These are phyloP conservation scores for Anguilla anguilla DNA, from an alignment of 2,797 vertebrate species.

Conservation along the genomic window DNA sequence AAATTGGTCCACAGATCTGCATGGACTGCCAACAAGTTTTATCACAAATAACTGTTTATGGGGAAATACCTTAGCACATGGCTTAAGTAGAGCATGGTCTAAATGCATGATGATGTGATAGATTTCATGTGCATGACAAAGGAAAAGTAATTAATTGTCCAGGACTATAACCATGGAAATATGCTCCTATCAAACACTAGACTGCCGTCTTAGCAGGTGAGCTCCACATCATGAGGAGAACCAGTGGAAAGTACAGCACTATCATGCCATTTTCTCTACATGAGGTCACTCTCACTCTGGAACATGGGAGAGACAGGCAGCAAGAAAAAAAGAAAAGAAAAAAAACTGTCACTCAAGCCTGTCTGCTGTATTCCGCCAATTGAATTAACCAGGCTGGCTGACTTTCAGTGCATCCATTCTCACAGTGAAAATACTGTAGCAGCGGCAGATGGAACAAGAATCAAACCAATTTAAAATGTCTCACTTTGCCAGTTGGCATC, in stretches of 20 bases:
- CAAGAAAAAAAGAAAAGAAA: not conserved
- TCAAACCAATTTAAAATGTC: conserved; percentile 69
- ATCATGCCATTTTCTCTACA: not conserved
- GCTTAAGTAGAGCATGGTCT: not conserved
- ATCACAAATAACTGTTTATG: conserved; percentile 29
- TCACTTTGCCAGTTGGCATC: conserved; percentile 71
- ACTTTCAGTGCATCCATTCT: conserved; percentile 46
- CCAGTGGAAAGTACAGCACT: not conserved
- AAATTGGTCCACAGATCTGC: conserved; percentile 41
- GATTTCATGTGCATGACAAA: not conserved
- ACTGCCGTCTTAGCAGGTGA: not conserved
- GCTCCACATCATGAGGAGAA: not conserved
- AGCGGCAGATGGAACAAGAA: conserved; percentile 71
- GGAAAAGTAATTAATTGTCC: conserved; percentile 26
- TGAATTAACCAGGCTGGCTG: conserved; percentile 57
- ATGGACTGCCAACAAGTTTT: conserved; percentile 32
- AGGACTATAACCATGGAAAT: not conserved
- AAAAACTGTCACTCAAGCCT: conserved; percentile 4
- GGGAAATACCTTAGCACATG: conserved; percentile 19
- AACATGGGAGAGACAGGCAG: not conserved
- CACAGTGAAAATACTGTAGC: conserved; percentile 47
- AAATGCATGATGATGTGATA: conserved; percentile 6
- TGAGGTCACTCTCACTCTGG: not conserved
- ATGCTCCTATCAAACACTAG: not conserved
- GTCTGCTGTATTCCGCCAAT: conserved; percentile 4